Conservation (phyloP, 2,113 vertebrate species). For the Bufo gargarizans region DNA sequence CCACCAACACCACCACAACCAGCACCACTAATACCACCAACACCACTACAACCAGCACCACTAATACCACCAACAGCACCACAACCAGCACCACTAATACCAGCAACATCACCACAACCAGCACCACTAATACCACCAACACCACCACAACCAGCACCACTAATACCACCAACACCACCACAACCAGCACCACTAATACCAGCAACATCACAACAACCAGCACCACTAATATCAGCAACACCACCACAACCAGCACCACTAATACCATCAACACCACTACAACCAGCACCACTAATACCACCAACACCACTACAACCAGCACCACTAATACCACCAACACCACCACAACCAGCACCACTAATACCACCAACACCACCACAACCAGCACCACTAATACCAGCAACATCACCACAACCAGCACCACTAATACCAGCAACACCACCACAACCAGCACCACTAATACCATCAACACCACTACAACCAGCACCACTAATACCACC, state of each 20-base stretch:
- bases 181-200: not conserved
- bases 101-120: not conserved
- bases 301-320: not conserved
- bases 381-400: not conserved
- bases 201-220: not conserved
- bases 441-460: not conserved
- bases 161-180: not conserved
- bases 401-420: not conserved
- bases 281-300: not conserved
- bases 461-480: not conserved
- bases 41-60: not conserved
- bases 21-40: not conserved
- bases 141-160: not conserved
- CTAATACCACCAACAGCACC: not conserved
- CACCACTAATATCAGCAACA: not conserved
- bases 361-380: not conserved
- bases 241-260: not conserved
- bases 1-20: not conserved
- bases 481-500: not conserved
- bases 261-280: not conserved
- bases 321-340: not conserved
- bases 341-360: not conserved
- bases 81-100: not conserved
- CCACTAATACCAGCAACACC: not conserved
- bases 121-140: not conserved